Evolutionary conservation across 2,888 invertebrate genomes (phyloP).

Genomic region (Thera britannica): DNA sequence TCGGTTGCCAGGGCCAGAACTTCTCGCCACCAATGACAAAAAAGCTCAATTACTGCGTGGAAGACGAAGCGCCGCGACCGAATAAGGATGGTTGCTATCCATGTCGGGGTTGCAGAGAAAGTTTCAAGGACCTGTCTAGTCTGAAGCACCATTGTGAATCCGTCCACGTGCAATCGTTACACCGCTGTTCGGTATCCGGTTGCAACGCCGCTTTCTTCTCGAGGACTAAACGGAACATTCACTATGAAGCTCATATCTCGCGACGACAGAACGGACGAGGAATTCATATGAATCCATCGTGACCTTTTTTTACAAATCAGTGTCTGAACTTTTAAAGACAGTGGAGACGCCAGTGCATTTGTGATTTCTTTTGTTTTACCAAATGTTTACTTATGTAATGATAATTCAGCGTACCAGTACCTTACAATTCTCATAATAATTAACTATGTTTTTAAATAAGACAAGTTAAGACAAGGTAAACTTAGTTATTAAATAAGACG

Average conservation of each 20-base stretch:
- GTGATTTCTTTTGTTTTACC: constrained; percentile 75
- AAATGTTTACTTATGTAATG: constrained; percentile 58
- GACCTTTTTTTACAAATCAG: constrained; percentile 56
- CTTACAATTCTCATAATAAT: constrained; percentile 54
- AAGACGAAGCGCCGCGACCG: constrained; percentile 87
- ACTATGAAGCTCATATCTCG: constrained; percentile 87
- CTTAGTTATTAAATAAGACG: not conserved
- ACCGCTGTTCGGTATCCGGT: constrained; percentile 90
- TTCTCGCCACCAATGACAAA: constrained; percentile 67
- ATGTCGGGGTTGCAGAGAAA: constrained; percentile 88
- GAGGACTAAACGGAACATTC: constrained; percentile 90
- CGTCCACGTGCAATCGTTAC: constrained; percentile 88
- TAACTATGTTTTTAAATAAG: not conserved
- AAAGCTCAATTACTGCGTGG: constrained; percentile 85
- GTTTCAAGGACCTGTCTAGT: constrained; percentile 85
- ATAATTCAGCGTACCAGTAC: constrained; percentile 57
- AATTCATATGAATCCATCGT: constrained; percentile 63
- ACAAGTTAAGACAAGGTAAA: not conserved
- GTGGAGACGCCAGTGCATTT: constrained; percentile 69
- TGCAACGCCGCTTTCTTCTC: constrained; percentile 92
- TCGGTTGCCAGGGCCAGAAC: constrained; percentile 69
- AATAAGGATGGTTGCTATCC: constrained; percentile 88
- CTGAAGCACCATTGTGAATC: constrained; percentile 90
- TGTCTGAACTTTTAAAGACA: constrained; percentile 27
- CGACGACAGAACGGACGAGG: constrained; percentile 69